Evolutionary conservation across 2,797 vertebrate species (phyloP).

Genomic region (Oreochromis grahami): DNA sequence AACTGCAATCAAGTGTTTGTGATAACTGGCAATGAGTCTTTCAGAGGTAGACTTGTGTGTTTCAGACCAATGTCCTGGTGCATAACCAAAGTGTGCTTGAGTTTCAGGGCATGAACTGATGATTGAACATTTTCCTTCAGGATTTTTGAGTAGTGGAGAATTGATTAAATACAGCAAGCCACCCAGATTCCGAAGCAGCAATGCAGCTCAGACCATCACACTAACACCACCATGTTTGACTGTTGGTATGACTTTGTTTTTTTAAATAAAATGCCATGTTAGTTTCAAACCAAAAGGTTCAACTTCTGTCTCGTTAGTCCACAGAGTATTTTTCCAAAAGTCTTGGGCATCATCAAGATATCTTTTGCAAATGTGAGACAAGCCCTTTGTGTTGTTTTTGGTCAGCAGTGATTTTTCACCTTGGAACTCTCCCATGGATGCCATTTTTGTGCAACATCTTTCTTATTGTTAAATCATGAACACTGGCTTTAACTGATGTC

Average conservation of each 20-base stretch:
- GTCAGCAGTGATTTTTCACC: not conserved
- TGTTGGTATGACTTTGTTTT: not conserved
- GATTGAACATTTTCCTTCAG: not conserved
- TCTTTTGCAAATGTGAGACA: not conserved
- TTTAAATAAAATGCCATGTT: not conserved
- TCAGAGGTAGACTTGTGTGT: not conserved
- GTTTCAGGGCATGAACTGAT: not conserved
- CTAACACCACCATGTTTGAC: not conserved
- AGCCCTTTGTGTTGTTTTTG: not conserved
- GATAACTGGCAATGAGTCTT: not conserved
- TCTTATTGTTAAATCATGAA: not conserved
- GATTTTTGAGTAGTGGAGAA: not conserved
- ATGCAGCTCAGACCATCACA: not conserved
- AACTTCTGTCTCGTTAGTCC: not conserved
- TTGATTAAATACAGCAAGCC: not conserved
- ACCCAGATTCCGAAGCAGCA: not conserved
- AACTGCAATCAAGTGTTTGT: not conserved
- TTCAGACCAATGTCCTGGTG: not conserved
- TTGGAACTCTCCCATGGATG: not conserved
- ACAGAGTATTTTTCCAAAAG: accelerated
- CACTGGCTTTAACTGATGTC: not conserved
- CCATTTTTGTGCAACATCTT: not conserved
- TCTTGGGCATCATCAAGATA: not conserved
- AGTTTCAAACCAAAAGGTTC: not conserved
- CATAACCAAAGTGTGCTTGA: not conserved